Conservation (phyloP, 2,888 invertebrate genomes). For the Gandaritis pyraliata region DNA sequence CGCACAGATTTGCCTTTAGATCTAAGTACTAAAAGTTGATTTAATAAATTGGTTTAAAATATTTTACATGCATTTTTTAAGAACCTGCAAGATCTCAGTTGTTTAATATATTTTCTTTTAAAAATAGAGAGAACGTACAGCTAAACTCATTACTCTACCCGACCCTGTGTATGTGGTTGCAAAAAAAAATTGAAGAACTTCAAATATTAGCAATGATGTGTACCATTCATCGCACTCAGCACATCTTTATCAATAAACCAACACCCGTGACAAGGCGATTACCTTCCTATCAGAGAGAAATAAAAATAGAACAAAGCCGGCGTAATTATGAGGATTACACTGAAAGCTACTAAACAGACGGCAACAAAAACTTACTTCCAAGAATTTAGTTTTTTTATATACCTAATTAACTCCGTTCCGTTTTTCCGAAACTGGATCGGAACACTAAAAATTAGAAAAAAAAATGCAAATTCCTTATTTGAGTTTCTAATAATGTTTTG, state of each 20-base stretch:
- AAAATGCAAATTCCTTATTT: too few species aligned
- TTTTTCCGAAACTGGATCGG: too few species aligned
- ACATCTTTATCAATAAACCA: slow-evolving; percentile 61
- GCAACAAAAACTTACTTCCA: too few species aligned
- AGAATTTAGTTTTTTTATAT: too few species aligned
- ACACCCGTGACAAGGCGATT: slow-evolving; percentile 48
- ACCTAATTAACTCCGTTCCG: too few species aligned
- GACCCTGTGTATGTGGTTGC: too few species aligned
- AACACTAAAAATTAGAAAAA: too few species aligned
- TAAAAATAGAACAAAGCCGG: slow-evolving; percentile 34
- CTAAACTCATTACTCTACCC: too few species aligned
- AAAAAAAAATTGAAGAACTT: slow-evolving; percentile 31
- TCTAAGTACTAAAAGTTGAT: slow-evolving; percentile 84
- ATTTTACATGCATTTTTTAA: neutral
- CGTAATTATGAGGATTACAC: slow-evolving; percentile 7
- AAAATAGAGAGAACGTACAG: too few species aligned
- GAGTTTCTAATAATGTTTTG: too few species aligned
- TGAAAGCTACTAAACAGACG: too few species aligned
- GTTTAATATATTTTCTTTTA: too few species aligned
- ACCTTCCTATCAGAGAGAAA: slow-evolving; percentile 38
- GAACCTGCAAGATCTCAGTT: neutral
- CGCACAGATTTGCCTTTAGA: slow-evolving; percentile 85
- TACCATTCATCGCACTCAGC: slow-evolving; percentile 68
- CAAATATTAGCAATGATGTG: slow-evolving; percentile 55
- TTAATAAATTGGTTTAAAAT: slow-evolving; percentile 45